Evolutionary conservation across 2,113 vertebrate genomes (phyloP).

Genomic region (Noturus placidus): DNA sequence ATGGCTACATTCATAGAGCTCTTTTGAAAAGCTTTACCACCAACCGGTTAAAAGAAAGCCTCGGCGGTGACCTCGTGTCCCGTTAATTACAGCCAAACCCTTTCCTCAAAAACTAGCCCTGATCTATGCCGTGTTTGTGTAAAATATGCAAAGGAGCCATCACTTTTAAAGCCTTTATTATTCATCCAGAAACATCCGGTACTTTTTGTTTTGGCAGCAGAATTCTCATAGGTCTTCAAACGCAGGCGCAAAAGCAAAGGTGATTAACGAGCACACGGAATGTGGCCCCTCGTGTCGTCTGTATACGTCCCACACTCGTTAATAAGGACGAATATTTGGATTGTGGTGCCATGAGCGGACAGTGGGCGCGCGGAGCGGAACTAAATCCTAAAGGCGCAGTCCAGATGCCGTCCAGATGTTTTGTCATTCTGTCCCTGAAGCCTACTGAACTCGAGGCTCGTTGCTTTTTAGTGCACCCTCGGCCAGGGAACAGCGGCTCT

Average conservation of each 20-base stretch:
- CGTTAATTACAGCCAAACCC: slow-evolving; percentile 44
- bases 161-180: slow-evolving; percentile 37
- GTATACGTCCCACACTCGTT: not conserved
- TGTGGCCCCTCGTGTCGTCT: not conserved
- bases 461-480: slow-evolving; percentile 47
- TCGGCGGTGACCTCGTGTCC: slow-evolving; percentile 27
- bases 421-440: slow-evolving; percentile 47
- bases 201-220: slow-evolving; percentile 26
- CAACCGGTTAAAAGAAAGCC: slow-evolving; percentile 50
- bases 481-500: slow-evolving; percentile 35
- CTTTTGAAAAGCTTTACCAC: slow-evolving; percentile 45
- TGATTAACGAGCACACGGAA: slow-evolving; percentile 41
- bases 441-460: slow-evolving; percentile 44
- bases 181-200: slow-evolving; percentile 5
- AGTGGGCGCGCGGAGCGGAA: slow-evolving; percentile 50
- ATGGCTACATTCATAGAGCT: slow-evolving; percentile 46
- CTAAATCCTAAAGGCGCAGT: slow-evolving; percentile 55
- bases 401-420: slow-evolving; percentile 64
- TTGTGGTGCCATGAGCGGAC: slow-evolving; percentile 56
- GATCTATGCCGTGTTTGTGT: slow-evolving; percentile 48
- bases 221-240: slow-evolving; percentile 30
- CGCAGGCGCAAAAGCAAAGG: not conserved
- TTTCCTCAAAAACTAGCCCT: slow-evolving; percentile 58
- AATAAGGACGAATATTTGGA: slow-evolving; percentile 36
- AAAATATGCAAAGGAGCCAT: slow-evolving; percentile 36